Evolutionary conservation across 2,797 vertebrate genomes (phyloP).

Genomic region (Acipenser oxyrinchus): DNA sequence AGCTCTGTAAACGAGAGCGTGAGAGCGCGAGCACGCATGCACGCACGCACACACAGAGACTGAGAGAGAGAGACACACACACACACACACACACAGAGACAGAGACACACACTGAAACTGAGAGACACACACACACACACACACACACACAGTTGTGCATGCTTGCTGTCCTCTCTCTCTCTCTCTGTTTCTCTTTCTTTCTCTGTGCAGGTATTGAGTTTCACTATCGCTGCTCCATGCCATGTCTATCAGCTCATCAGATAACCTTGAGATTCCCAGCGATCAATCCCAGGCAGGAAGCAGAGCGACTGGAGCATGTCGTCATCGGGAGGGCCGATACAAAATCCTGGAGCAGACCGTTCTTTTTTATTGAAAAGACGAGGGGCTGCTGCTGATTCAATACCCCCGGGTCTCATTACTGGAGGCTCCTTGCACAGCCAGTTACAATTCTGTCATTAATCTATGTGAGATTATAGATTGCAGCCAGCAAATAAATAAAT

Average conservation of each 20-base stretch:
- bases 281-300: constrained; percentile 1
- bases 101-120: too few species aligned
- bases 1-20: too few species aligned
- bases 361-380: background rate
- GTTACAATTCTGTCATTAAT: background rate
- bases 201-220: too few species aligned
- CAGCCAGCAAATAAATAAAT: background rate
- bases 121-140: too few species aligned
- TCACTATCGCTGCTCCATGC: too few species aligned
- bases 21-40: too few species aligned
- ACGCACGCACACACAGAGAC: too few species aligned
- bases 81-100: too few species aligned
- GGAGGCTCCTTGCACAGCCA: background rate
- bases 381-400: background rate
- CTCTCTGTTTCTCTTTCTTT: too few species aligned
- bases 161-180: too few species aligned
- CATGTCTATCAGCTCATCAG: background rate
- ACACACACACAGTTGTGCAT: too few species aligned
- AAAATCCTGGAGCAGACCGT: background rate
- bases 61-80: too few species aligned
- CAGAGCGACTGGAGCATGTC: background rate
- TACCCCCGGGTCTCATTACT: background rate
- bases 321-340: background rate
- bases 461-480: background rate
- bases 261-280: background rate